Percentiles rank a stretch among this genome's conserved stretches.
phyloP scores from a whole-genome alignment of 2,888 invertebrate species.

The Heliconius cydno region DNA sequence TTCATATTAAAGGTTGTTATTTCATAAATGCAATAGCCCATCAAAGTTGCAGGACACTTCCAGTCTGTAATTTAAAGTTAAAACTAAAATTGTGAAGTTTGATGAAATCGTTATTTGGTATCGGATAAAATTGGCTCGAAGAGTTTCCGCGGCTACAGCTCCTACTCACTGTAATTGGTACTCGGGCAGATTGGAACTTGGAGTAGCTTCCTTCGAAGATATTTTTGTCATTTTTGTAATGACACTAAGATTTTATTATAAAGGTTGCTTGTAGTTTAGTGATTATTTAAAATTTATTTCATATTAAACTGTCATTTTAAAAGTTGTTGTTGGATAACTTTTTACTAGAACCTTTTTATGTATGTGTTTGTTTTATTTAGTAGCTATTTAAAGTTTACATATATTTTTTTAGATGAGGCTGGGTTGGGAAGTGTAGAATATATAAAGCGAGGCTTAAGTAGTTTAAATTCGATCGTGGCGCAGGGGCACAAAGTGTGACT shows the following conservation, averaged over 20 bases:
- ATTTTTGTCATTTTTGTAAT: conserved; percentile 32
- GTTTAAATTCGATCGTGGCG: too few species aligned
- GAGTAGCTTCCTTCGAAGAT: conserved; percentile 18
- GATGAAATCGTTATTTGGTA: conserved; percentile 51
- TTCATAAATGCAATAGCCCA: conserved; percentile 47
- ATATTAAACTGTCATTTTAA: not conserved
- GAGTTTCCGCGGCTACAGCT: conserved; percentile 32
- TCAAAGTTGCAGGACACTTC: conserved; percentile 55
- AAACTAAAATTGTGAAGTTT: conserved; percentile 56
- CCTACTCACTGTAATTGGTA: conserved; percentile 43
- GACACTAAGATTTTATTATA: conserved; percentile 8
- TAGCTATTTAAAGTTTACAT: too few species aligned
- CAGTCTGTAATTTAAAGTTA: conserved; percentile 75
- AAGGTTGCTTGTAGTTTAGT: conserved; percentile 8
- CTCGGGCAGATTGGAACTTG: conserved; percentile 35
- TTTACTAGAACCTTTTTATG: not conserved
- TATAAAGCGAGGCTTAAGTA: too few species aligned
- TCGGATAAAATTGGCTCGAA: conserved; percentile 37
- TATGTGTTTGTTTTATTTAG: not conserved
- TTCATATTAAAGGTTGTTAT: conserved; percentile 49
- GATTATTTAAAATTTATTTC: not conserved
- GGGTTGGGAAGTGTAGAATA: too few species aligned
- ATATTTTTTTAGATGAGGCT: too few species aligned
- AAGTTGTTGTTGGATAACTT: not conserved
- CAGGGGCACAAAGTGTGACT: too few species aligned